Evolutionary conservation across 2,113 vertebrate genomes (phyloP).

Genomic region (Charina bottae): DNA sequence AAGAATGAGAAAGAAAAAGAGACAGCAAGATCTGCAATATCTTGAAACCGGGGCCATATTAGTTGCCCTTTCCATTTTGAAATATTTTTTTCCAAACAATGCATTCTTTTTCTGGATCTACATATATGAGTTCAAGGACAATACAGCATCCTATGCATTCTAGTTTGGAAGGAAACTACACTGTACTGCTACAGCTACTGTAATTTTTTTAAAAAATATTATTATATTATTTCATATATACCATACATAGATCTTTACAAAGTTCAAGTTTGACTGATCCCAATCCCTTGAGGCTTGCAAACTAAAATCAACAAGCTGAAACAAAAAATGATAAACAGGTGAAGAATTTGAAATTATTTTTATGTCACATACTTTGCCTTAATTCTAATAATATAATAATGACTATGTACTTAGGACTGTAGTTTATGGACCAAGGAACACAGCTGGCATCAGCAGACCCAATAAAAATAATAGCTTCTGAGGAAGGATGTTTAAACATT

Average conservation of each 20-base stretch:
- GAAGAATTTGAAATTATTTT: constrained; percentile 4
- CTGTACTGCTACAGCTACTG: background rate
- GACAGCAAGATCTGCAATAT: background rate
- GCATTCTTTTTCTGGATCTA: background rate
- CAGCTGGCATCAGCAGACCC: background rate
- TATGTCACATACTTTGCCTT: background rate
- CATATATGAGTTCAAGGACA: background rate
- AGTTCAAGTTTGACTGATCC: background rate
- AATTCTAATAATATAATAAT: background rate
- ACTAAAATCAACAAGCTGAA: background rate
- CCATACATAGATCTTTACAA: background rate
- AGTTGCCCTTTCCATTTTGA: background rate
- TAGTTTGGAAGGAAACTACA: background rate
- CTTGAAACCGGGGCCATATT: background rate
- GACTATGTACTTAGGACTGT: background rate
- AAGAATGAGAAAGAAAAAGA: background rate
- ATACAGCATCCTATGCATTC: background rate
- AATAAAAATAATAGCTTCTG: background rate
- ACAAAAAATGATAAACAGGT: background rate
- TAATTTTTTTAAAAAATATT: background rate
- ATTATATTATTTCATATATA: background rate
- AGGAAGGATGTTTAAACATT: background rate
- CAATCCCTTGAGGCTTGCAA: background rate
- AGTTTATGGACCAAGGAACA: background rate
- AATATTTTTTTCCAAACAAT: background rate